Base-by-base conservation (phyloP, 2,888 invertebrate species). In the Scaptomyza parva region DNA sequence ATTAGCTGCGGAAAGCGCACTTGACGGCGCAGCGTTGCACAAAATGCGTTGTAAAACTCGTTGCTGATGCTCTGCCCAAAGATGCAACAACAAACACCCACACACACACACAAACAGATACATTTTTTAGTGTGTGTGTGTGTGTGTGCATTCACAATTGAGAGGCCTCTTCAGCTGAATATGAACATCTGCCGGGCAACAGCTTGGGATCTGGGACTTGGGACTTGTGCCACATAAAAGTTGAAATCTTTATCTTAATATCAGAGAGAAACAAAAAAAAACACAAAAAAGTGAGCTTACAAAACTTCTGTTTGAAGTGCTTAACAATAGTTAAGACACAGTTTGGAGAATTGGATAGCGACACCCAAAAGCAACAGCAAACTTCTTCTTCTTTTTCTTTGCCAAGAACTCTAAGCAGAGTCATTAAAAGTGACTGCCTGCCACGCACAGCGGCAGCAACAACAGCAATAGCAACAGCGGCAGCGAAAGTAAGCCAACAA, bases 1-100 rank as follows among this genome's bases (percentile, higher is more conserved):
- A 85, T 85, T 85, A 85, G 84, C 82, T 86, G 84, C 76, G 84
- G 85, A 86, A 84, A 84, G 78, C 85, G 79, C 74, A 84, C 87
- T 86, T 76, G 79, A 67, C 67, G 83, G 61, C 65, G 43, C 62
- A 69, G 77, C 71, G 71, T 28, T 75, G 77, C 58, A 66, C 63
- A 74, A 78, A 37, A 65, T 78, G 76, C 68, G 78, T 58, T 78
- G 61, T 77, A 63, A 51, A 61, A 76, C 69, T 54, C 48, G 48
- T 60, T 44, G 50, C 51, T 55, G 59, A 60, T 48, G 43, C 45
- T 50, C 45, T 50, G 61, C 51, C 58, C 55, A 64, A 37, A 76
- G 70, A 40, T 47, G 60, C 55, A 52, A 22, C 52, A n/a, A n/a
- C n/a, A n/a, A n/a, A n/a, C 60, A 71, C 71, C 59, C 75, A 66